Conservation (phyloP, 2,113 vertebrate genomes). For the Melanerpes aurifrons region DNA sequence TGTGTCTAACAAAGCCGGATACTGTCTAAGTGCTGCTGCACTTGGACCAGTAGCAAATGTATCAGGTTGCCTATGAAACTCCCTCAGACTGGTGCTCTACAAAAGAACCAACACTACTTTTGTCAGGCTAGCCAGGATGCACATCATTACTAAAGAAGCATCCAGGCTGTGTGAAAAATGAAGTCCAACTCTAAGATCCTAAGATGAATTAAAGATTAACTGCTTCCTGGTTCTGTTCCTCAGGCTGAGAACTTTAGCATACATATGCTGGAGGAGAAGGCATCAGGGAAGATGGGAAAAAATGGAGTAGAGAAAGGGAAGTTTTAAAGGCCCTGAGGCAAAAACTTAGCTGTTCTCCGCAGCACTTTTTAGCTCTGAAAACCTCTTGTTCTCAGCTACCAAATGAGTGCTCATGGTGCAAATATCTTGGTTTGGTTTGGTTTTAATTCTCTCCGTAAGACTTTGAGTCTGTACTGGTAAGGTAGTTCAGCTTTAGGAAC, state of each 20-base stretch:
- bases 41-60: not conserved
- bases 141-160: not conserved
- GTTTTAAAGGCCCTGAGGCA: not conserved
- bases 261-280: not conserved
- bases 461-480: not conserved
- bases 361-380: not conserved
- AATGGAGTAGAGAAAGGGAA: not conserved
- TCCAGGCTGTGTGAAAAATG: not conserved
- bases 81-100: not conserved
- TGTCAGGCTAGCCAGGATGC: not conserved
- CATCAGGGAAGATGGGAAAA: not conserved
- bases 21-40: not conserved
- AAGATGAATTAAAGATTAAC: slow-evolving; percentile 15
- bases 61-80: slow-evolving; percentile 14
- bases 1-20: not conserved
- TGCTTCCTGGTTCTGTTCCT: slow-evolving; percentile 16
- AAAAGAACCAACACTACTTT: not conserved
- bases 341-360: not conserved
- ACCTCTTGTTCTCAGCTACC: not conserved
- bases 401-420: not conserved
- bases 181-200: not conserved
- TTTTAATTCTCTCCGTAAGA: not conserved
- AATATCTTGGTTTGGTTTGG: not conserved
- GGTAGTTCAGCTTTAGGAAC: not conserved
- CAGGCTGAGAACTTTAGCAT: slow-evolving; percentile 31